phyloP scores from a whole-genome alignment of 2,113 vertebrate genomes.

The Laticauda laticaudata region DNA sequence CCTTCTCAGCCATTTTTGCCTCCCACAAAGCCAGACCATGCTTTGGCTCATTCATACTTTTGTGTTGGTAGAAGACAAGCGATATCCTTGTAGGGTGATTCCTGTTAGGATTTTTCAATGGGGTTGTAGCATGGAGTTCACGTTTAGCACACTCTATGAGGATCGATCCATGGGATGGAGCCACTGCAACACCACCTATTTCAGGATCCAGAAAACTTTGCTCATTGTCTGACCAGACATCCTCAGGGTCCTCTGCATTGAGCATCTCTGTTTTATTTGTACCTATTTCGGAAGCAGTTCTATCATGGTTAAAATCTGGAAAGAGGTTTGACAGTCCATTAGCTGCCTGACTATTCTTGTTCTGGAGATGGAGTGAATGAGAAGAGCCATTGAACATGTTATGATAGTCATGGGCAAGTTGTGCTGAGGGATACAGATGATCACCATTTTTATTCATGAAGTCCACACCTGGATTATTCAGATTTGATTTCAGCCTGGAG shows the following conservation, averaged over 20 bases:
- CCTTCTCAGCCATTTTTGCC: constrained; percentile 95
- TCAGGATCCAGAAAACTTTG: constrained; percentile 94
- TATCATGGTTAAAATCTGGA: constrained; percentile 73
- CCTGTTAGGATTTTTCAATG: constrained; percentile 88
- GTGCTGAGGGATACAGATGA: constrained; percentile 73
- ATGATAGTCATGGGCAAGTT: constrained; percentile 68
- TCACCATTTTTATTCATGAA: constrained; percentile 78
- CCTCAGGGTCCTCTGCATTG: constrained; percentile 77
- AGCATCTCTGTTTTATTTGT: constrained; percentile 68
- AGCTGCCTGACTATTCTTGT: constrained; percentile 71
- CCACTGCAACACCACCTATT: constrained; percentile 95
- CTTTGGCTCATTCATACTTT: constrained; percentile 95
- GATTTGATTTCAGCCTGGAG: constrained; percentile 71
- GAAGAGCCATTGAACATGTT: constrained; percentile 70
- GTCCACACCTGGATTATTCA: constrained; percentile 70
- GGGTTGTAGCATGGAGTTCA: constrained; percentile 94
- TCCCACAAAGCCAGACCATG: constrained; percentile 94
- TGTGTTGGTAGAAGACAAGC: constrained; percentile 98
- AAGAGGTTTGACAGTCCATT: constrained; percentile 76
- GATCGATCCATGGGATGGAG: constrained; percentile 92
- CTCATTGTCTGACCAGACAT: constrained; percentile 97
- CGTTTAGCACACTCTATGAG: constrained; percentile 97
- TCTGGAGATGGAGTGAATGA: constrained; percentile 80
- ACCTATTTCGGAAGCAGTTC: constrained; percentile 70
- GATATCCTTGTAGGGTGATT: constrained; percentile 91